These are phyloP conservation scores for Metellina segmentata DNA, from an alignment of 2,888 invertebrate genomes.

Conservation along the genomic window DNA sequence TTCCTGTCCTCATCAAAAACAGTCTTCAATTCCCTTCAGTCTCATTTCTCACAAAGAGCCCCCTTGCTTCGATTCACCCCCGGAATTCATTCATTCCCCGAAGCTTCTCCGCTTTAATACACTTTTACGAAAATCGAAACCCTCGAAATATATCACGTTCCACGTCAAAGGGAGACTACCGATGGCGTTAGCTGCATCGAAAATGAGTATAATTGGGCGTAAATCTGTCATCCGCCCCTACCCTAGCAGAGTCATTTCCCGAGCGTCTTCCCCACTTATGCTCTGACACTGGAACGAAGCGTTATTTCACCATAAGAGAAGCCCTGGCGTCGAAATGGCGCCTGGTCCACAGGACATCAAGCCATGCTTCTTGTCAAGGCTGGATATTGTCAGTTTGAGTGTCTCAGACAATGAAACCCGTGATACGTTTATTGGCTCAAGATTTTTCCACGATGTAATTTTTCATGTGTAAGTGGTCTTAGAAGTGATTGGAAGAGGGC, in stretches of 20 bases:
- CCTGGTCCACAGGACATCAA: background rate
- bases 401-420: background rate
- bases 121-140: constrained; percentile 37
- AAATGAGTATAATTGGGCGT: constrained; percentile 64
- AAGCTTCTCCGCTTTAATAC: background rate
- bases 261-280: too few species aligned
- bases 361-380: background rate
- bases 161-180: constrained; percentile 16
- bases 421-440: background rate
- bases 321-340: constrained; percentile 26
- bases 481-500: background rate
- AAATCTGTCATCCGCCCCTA: constrained; percentile 53
- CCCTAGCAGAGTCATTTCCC: background rate
- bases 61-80: too few species aligned
- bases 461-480: background rate
- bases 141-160: constrained; percentile 37
- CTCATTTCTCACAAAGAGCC: background rate
- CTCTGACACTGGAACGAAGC: background rate
- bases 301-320: constrained; percentile 13
- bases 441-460: background rate
- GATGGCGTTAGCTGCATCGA: constrained; percentile 35
- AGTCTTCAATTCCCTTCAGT: background rate
- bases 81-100: background rate
- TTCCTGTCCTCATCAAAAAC: too few species aligned
- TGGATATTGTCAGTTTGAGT: constrained; percentile 1